Evolutionary conservation across 2,797 vertebrate species (phyloP).

Genomic region (Neosalanx taihuensis): DNA sequence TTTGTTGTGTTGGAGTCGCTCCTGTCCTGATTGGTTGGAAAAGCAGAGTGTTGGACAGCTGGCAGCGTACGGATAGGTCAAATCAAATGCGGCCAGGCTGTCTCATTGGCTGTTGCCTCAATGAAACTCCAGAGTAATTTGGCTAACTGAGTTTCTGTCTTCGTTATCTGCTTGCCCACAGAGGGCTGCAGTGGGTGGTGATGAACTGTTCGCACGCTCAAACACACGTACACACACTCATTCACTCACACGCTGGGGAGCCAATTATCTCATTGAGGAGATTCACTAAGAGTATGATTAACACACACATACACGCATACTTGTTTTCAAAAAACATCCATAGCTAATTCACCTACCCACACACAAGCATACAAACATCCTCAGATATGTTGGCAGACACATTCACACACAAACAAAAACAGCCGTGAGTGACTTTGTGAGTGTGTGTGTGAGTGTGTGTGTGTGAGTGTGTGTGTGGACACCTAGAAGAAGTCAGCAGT

Average conservation of each 20-base stretch:
- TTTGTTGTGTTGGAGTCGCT: too few species aligned
- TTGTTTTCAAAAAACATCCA: too few species aligned
- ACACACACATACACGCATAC: slow-evolving; percentile 40
- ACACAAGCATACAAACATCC: background rate
- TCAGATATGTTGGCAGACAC: background rate
- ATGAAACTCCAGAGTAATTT: slow-evolving; percentile 50
- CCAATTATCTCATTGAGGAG: slow-evolving; percentile 75
- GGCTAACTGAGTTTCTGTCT: slow-evolving; percentile 13
- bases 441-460: too few species aligned
- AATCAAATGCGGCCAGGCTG: slow-evolving; percentile 39
- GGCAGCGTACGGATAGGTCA: slow-evolving; percentile 43
- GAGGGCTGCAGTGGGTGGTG: slow-evolving; percentile 46
- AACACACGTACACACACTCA: slow-evolving; percentile 9
- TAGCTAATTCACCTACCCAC: background rate
- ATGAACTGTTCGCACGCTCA: slow-evolving; percentile 40
- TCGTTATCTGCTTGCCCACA: slow-evolving; percentile 28
- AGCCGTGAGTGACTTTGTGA: too few species aligned
- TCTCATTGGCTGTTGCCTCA: slow-evolving; percentile 22
- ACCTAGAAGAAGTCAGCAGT: background rate
- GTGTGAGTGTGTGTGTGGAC: background rate
- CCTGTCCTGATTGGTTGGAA: too few species aligned
- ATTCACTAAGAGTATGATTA: slow-evolving; percentile 72
- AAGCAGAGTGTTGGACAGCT: slow-evolving; percentile 1
- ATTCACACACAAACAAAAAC: background rate
- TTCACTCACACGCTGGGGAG: slow-evolving; percentile 56